Evolutionary conservation across 2,797 vertebrate genomes (phyloP).

Genomic region (Parauchenoglanis ngamensis): DNA sequence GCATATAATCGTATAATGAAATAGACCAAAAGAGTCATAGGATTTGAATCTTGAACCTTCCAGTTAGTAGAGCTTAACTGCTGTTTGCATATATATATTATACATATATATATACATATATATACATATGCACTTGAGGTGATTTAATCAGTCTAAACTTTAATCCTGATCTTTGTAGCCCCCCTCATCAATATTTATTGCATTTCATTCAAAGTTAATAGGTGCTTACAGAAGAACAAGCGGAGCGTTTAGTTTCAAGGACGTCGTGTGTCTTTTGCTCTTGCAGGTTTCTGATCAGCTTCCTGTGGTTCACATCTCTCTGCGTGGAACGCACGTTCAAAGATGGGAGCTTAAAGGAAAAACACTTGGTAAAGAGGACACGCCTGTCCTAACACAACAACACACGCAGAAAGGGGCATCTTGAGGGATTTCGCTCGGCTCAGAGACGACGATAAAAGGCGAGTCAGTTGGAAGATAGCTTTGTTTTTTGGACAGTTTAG

Average conservation of each 20-base stretch:
- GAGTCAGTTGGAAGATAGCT: slow-evolving; percentile 2
- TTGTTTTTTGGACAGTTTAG: slow-evolving; percentile 18
- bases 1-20: background rate
- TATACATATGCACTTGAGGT: slow-evolving; percentile 16
- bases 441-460: slow-evolving; percentile 25
- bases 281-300: slow-evolving; percentile 41
- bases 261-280: slow-evolving; percentile 17
- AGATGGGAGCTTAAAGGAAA: slow-evolving; percentile 40
- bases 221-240: slow-evolving; percentile 47
- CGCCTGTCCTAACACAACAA: slow-evolving; percentile 40
- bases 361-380: slow-evolving; percentile 25
- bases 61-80: background rate
- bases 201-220: slow-evolving; percentile 51
- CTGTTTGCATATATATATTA: background rate
- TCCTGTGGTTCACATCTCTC: slow-evolving; percentile 37
- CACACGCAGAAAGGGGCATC: slow-evolving; percentile 26
- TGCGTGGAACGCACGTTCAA: slow-evolving; percentile 46
- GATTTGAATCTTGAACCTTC: background rate
- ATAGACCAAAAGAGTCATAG: background rate
- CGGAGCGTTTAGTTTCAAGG: slow-evolving; percentile 46
- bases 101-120: no score
- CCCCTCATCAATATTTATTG: slow-evolving; percentile 55
- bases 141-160: slow-evolving; percentile 42
- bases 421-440: slow-evolving; percentile 30
- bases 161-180: slow-evolving; percentile 49